These are phyloP conservation scores for Pollenia angustigena DNA, from an alignment of 2,888 invertebrate species.

Conservation along the genomic window DNA sequence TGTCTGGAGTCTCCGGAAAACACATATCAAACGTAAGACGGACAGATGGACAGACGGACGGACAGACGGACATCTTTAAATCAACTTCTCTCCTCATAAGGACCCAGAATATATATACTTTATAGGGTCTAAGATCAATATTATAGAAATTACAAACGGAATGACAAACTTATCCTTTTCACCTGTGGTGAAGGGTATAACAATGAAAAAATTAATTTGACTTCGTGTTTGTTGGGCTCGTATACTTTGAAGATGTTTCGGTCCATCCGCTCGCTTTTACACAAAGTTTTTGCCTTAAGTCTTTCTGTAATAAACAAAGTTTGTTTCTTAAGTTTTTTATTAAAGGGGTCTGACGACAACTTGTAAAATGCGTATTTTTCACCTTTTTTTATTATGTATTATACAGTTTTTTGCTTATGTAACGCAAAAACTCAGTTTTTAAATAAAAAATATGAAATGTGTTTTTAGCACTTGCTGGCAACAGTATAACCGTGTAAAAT, in stretches of 20 bases:
- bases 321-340: constrained; percentile 24
- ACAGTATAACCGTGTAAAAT: background rate
- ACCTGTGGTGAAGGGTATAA: too few relatives aligned
- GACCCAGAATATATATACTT: too few relatives aligned
- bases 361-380: constrained; percentile 25
- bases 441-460: background rate
- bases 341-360: background rate
- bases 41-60: too few relatives aligned
- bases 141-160: too few relatives aligned
- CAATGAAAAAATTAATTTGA: too few relatives aligned
- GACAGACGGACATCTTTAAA: too few relatives aligned
- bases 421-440: constrained; percentile 8
- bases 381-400: background rate
- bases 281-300: constrained; percentile 7
- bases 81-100: too few relatives aligned
- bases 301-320: background rate
- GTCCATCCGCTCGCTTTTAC: background rate
- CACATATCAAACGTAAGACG: too few relatives aligned
- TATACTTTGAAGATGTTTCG: too few relatives aligned
- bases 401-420: constrained; percentile 5
- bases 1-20: too few relatives aligned
- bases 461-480: background rate
- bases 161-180: too few relatives aligned
- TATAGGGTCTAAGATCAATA: too few relatives aligned
- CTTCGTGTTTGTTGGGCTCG: background rate